Conservation (phyloP, 1,140 invertebrate genomes). For the Drosophila navojoa region DNA sequence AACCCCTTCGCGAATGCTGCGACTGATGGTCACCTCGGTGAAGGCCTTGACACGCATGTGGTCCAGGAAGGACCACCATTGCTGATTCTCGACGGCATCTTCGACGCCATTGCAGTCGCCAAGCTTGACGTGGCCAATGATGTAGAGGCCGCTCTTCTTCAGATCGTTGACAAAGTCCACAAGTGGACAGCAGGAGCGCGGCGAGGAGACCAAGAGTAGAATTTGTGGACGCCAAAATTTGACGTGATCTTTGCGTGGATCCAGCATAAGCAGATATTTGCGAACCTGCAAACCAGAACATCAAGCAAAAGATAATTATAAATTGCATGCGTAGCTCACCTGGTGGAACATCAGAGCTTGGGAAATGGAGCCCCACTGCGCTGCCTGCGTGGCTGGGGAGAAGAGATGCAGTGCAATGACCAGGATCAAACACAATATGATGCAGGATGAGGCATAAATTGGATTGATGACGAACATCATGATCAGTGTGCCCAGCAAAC, state of each 20-base stretch:
- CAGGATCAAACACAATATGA: constrained; percentile 93
- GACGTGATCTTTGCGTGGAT: constrained; percentile 98
- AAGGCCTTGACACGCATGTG: constrained; percentile 97
- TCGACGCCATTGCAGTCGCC: constrained; percentile 86
- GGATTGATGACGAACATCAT: constrained; percentile 99
- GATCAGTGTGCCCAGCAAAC: constrained; percentile 92
- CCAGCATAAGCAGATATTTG: constrained; percentile 97
- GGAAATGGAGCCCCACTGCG: constrained; percentile 98
- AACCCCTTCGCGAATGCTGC: constrained; percentile 93
- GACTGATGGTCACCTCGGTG: constrained; percentile 95
- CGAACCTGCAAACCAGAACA: constrained; percentile 86
- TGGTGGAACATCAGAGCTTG: constrained; percentile 99
- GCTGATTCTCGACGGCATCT: constrained; percentile 91
- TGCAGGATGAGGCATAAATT: constrained; percentile 94
- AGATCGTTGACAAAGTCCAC: constrained; percentile 99
- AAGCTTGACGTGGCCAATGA: constrained; percentile 95
- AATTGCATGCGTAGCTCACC: constrained; percentile 84
- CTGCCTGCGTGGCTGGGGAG: constrained; percentile 91
- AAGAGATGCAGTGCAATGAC: constrained; percentile 96
- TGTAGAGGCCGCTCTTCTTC: constrained; percentile 98
- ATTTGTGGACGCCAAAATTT: constrained; percentile 99
- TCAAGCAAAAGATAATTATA: background rate
- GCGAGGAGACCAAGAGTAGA: constrained; percentile 95
- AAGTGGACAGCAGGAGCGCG: constrained; percentile 94
- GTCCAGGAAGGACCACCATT: constrained; percentile 95